Base-by-base conservation (phyloP, 2,113 vertebrate species). In the Leucopternis melanops region DNA sequence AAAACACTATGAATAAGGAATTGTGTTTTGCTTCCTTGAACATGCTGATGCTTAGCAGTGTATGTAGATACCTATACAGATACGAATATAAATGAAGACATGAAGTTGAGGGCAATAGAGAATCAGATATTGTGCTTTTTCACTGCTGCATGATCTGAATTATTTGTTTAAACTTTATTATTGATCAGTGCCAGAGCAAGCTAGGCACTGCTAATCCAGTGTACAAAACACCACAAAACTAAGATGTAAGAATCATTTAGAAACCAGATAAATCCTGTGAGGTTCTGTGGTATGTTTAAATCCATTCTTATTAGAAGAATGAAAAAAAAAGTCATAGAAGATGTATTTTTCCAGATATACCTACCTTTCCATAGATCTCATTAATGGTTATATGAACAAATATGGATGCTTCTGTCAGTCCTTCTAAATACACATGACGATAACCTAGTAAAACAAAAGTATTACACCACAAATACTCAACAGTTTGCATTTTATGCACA, bases 321-420 rank as follows among this genome's bases (percentile, higher is more conserved):
- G 45, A 17, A 45, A 50, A 50, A 66, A 29, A 10, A 22, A 59
- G 34, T 40, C 19, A 44, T 23, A 45, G 38, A 17, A 75, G 5
- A 73, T 47, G 21, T 11, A 25, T 5, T 34, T 73, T 54, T 54
- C 50, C 57, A 91, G 38, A 16, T 66, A n/a, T 16, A 91, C 98
- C 93, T 97, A 99, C 99, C 98, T 99, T 99, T 79, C 99, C 99
- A 74, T 98, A 99, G 94, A 99, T 99, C 84, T 99, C 99, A 97
- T 99, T 99, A 91, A 99, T 98, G 61, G 99, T 99, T 97, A 99
- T 98, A 47, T 99, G 99, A 85, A 99, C 98, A 98, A 99, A 99
- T 97, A 99, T 98, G 89, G 99, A 99, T 29, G 99, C 99, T 96
- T 99, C 99, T 29, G 99, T 99, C 97, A 99, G 96, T 40, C 99